These are phyloP conservation scores for Mus spicilegus DNA, from an alignment of 2,113 vertebrate genomes.

Conservation along the genomic window DNA sequence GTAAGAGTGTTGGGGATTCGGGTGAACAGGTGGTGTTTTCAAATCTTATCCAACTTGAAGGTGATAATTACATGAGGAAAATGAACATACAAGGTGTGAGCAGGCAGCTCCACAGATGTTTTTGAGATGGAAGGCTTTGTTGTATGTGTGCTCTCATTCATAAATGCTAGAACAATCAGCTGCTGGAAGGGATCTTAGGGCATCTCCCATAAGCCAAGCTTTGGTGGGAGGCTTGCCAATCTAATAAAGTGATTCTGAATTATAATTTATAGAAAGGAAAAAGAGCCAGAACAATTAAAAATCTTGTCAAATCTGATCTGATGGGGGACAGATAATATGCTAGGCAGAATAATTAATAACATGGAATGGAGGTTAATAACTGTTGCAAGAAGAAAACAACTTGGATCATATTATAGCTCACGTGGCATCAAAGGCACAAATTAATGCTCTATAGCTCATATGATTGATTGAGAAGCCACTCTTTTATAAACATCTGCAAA, in stretches of 20 bases:
- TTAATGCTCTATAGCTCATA: neutral
- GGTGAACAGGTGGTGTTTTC: neutral
- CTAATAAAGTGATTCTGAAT: constrained; percentile 4
- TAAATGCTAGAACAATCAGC: neutral
- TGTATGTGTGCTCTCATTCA: neutral
- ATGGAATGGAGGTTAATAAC: neutral
- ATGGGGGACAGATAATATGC: neutral
- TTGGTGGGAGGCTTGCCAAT: neutral
- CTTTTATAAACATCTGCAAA: neutral
- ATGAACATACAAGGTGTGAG: constrained; percentile 13
- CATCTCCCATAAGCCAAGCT: neutral
- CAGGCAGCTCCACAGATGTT: neutral
- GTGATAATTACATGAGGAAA: constrained; percentile 46
- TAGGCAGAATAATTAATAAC: neutral
- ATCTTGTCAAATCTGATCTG: constrained; percentile 17
- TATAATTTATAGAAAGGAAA: constrained; percentile 8
- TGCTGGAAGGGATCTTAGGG: neutral
- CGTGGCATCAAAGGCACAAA: neutral
- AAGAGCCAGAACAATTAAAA: neutral
- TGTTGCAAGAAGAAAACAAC: constrained; percentile 9
- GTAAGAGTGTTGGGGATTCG: neutral
- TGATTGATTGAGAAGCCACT: neutral
- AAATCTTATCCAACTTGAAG: neutral
- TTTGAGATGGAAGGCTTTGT: neutral
- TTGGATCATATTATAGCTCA: neutral